Evolutionary conservation across 2,888 invertebrate genomes (phyloP).

Genomic region (Cryptus viduatorius): DNA sequence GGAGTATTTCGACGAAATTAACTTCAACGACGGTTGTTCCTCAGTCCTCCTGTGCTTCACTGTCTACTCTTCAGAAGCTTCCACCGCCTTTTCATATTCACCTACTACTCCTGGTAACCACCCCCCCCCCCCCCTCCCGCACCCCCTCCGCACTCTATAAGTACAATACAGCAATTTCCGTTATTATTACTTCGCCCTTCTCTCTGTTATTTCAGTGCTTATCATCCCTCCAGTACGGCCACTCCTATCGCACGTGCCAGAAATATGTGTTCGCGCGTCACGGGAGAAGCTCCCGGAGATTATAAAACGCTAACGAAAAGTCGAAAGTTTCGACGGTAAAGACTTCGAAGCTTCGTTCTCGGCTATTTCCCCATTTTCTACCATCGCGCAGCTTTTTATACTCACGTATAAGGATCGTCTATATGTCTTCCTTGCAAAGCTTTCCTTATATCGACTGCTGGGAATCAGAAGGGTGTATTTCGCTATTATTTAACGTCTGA

Average conservation of each 20-base stretch:
- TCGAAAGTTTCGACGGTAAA: constrained; percentile 11
- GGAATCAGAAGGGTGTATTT: neutral
- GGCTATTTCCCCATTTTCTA: too few species aligned
- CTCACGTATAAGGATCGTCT: too few species aligned
- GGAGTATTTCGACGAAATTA: constrained; percentile 51
- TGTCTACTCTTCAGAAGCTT: neutral
- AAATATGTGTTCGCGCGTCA: constrained; percentile 13
- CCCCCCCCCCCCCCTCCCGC: too few species aligned
- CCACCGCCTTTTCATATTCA: constrained; percentile 47
- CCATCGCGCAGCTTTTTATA: too few species aligned
- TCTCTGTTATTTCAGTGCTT: constrained; percentile 69
- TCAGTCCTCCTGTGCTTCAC: neutral
- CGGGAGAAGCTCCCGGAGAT: neutral
- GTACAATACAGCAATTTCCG: constrained; percentile 54
- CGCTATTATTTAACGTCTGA: neutral
- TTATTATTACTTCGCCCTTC: constrained; percentile 59
- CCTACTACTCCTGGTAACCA: constrained; percentile 21
- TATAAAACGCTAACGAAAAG: constrained; percentile 43
- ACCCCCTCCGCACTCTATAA: neutral
- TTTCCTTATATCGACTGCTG: neutral
- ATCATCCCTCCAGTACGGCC: constrained; percentile 63
- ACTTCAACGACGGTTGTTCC: constrained; percentile 45
- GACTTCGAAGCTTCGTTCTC: neutral
- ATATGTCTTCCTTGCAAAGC: neutral
- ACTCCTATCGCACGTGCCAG: constrained; percentile 32